These are phyloP conservation scores for Macrosoma leucophasiata DNA, from an alignment of 2,888 invertebrate species.

Conservation along the genomic window DNA sequence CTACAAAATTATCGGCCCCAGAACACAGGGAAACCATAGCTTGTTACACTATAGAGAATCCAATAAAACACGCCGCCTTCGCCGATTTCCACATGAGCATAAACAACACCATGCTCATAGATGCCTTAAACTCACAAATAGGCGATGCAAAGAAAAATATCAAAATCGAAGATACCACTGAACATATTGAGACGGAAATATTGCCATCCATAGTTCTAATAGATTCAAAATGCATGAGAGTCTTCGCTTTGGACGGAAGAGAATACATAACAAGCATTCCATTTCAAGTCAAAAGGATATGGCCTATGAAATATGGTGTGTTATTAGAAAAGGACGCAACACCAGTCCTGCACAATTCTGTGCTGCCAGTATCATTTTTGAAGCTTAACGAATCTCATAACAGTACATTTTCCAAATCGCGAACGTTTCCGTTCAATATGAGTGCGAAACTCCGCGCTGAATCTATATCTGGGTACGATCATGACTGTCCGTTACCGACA, in stretches of 20 bases:
- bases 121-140: conserved; percentile 66
- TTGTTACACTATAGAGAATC: conserved; percentile 88
- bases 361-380: conserved; percentile 47
- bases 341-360: conserved; percentile 45
- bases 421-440: conserved; percentile 46
- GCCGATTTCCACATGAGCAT: conserved; percentile 74
- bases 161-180: conserved; percentile 65
- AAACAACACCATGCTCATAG: conserved; percentile 73
- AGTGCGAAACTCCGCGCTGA: conserved; percentile 56
- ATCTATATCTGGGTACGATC: conserved; percentile 51
- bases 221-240: conserved; percentile 84
- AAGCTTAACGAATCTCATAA: conserved; percentile 59
- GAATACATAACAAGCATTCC: conserved; percentile 89
- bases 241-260: conserved; percentile 87
- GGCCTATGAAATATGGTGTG: conserved; percentile 90
- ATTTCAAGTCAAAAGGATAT: conserved; percentile 85
- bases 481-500: conserved; percentile 80
- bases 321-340: conserved; percentile 84
- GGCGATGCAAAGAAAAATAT: conserved; percentile 66
- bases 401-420: conserved; percentile 50
- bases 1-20: conserved; percentile 63
- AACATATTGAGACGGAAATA: conserved; percentile 66
- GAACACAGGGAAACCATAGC: conserved; percentile 76
- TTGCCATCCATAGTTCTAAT: conserved; percentile 83
- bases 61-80: conserved; percentile 88